A percentile compares a stretch with the other conserved stretches of the same genome.
phyloP scores from a whole-genome alignment of 1,140 invertebrate genomes.

The Myzus persicae region DNA sequence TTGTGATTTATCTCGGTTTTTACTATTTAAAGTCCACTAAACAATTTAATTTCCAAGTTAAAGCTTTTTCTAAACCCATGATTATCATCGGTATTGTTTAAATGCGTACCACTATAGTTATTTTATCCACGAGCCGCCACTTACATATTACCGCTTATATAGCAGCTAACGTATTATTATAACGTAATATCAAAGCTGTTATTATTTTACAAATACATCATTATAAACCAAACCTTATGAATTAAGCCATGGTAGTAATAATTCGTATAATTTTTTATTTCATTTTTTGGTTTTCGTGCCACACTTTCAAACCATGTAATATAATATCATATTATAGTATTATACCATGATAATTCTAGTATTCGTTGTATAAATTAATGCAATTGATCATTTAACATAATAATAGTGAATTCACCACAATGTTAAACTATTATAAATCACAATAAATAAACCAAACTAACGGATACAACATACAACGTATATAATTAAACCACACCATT shows the following conservation, averaged over 20 bases:
- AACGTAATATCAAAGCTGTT: conserved; percentile 1
- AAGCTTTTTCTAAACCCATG: not conserved
- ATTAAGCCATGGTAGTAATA: not conserved
- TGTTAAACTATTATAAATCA: not conserved
- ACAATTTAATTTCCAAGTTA: not conserved
- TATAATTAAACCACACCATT: not conserved
- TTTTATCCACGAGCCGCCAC: not conserved
- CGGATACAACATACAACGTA: not conserved
- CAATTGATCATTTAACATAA: not conserved
- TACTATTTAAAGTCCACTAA: not conserved
- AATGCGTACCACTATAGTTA: not conserved
- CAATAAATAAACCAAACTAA: not conserved
- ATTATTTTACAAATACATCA: not conserved
- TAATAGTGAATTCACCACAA: not conserved
- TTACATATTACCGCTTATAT: not conserved
- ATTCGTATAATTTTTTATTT: not conserved
- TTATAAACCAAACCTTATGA: conserved; percentile 17
- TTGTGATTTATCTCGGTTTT: not conserved
- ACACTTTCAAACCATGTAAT: not conserved
- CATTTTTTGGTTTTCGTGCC: not conserved
- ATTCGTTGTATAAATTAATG: not conserved
- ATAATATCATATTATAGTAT: not conserved
- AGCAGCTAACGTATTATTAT: not conserved
- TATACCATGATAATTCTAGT: not conserved
- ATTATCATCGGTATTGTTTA: not conserved